Evolutionary conservation across 2,797 vertebrate genomes (phyloP).

Genomic region (Danionella dracula): DNA sequence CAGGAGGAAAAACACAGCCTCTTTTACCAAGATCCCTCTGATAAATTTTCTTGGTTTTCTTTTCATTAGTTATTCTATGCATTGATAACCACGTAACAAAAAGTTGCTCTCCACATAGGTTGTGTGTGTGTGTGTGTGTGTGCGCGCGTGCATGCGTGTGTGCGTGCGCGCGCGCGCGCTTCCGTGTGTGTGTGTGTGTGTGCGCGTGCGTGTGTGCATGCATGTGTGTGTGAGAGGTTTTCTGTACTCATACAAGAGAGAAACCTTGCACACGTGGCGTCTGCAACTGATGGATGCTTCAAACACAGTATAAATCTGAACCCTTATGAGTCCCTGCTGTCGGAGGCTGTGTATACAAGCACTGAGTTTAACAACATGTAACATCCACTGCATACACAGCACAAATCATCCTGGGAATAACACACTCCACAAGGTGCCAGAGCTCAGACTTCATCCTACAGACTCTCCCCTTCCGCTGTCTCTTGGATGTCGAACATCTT

Average conservation of each 20-base stretch:
- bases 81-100: too few species aligned
- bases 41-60: too few species aligned
- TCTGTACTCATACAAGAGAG: constrained; percentile 12
- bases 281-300: constrained; percentile 46
- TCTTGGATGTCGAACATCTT: too few species aligned
- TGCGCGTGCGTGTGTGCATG: too few species aligned
- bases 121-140: too few species aligned
- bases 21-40: too few species aligned
- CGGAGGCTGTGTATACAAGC: constrained; percentile 37
- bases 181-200: too few species aligned
- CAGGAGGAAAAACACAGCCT: constrained; percentile 40
- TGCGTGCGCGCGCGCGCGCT: too few species aligned
- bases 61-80: too few species aligned
- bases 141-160: too few species aligned
- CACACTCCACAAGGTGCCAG: not conserved
- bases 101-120: too few species aligned
- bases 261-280: constrained; percentile 17
- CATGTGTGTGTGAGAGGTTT: constrained; percentile 4
- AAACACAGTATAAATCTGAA: constrained; percentile 50
- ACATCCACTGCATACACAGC: constrained; percentile 54
- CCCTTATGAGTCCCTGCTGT: constrained; percentile 44
- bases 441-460: not conserved
- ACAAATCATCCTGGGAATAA: constrained; percentile 24
- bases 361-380: constrained; percentile 55
- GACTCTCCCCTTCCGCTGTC: not conserved